Evolutionary conservation across 2,113 vertebrate species (phyloP).

Genomic region (Tor tambroides): DNA sequence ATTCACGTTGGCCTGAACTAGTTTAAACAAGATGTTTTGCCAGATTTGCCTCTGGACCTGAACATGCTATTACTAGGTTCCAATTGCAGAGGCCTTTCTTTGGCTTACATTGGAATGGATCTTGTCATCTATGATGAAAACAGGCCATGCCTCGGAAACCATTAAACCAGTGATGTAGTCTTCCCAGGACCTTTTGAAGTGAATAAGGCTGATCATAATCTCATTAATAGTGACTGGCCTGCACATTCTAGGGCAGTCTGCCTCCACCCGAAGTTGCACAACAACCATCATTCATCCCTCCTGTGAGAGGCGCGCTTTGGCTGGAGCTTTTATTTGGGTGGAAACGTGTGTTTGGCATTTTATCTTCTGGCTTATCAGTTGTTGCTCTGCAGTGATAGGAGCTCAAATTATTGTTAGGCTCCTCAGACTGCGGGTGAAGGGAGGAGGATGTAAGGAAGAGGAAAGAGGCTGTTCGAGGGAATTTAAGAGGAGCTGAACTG

Average conservation of each 20-base stretch:
- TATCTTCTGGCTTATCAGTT: constrained; percentile 51
- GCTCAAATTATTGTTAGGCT: constrained; percentile 38
- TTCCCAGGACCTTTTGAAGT: constrained; percentile 65
- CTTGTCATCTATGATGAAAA: constrained; percentile 51
- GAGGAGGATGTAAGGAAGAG: constrained; percentile 7
- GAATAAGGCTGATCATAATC: constrained; percentile 64
- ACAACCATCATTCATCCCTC: constrained; percentile 45
- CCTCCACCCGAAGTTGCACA: constrained; percentile 35
- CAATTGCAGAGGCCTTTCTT: constrained; percentile 22
- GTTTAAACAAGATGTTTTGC: neutral
- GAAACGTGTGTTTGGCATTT: constrained; percentile 51
- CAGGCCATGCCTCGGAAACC: constrained; percentile 68
- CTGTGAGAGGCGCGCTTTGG: constrained; percentile 51
- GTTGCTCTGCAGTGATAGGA: constrained; percentile 22
- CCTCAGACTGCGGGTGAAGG: neutral
- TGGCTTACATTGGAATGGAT: constrained; percentile 41
- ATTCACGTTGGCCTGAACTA: neutral
- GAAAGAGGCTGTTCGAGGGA: constrained; percentile 1
- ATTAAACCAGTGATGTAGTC: constrained; percentile 64
- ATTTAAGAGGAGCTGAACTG: constrained; percentile 17
- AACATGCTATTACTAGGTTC: constrained; percentile 43
- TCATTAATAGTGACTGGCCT: constrained; percentile 61
- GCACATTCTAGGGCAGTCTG: constrained; percentile 50
- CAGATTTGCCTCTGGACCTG: neutral
- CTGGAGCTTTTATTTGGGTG: constrained; percentile 52